A percentile compares a stretch with the other conserved stretches of the same genome.
phyloP scores from a whole-genome alignment of 2,113 vertebrate genomes.

The Talpa occidentalis region DNA sequence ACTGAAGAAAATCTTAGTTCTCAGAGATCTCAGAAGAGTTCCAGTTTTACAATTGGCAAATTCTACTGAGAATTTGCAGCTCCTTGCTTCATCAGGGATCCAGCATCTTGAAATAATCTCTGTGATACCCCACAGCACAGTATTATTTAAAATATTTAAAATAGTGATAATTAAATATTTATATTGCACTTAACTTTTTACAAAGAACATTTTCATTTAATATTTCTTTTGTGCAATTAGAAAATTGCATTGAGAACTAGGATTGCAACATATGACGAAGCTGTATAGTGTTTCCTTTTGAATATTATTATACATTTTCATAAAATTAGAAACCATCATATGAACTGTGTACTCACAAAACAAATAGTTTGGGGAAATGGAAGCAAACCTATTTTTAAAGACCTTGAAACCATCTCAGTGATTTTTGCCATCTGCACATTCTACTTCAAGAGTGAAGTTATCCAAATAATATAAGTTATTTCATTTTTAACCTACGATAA shows the following conservation, averaged over 20 bases:
- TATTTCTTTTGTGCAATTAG: conserved; percentile 5
- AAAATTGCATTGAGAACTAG: not conserved
- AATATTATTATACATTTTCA: not conserved
- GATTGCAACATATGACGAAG: not conserved
- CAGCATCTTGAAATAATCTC: not conserved
- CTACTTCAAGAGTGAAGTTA: not conserved
- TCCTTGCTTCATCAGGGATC: not conserved
- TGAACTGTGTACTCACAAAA: not conserved
- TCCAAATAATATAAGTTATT: not conserved
- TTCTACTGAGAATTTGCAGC: not conserved
- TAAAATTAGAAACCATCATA: not conserved
- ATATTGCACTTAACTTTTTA: not conserved
- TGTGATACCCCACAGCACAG: not conserved
- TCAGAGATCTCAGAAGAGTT: not conserved
- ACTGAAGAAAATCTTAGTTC: not conserved
- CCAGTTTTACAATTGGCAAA: not conserved
- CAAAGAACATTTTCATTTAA: conserved; percentile 25
- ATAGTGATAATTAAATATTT: conserved; percentile 38
- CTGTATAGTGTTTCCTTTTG: not conserved
- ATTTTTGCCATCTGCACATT: not conserved
- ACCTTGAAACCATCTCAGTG: not conserved
- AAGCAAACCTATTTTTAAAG: not conserved
- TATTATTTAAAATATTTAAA: conserved; percentile 15
- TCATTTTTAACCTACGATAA: conserved; percentile 48
- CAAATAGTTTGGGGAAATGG: not conserved